Base-by-base conservation (phyloP, 2,797 vertebrate genomes). In the Helicolenus hilgendorfi region DNA sequence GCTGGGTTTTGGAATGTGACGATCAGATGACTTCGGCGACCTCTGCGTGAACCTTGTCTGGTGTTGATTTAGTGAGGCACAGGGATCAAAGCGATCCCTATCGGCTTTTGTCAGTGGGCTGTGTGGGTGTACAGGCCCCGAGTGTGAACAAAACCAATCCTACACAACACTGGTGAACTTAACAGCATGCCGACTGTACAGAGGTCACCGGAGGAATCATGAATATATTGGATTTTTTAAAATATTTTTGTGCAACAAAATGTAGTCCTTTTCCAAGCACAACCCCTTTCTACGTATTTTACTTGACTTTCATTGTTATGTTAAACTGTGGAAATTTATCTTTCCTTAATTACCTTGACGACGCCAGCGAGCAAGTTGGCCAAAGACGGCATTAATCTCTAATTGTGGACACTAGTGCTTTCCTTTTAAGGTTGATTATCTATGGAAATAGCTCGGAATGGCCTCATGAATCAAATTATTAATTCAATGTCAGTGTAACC, bases 41-140 rank as follows among this genome's bases (percentile, higher is more conserved):
- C 97, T 97, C 94, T 91, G 88, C 49, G n/a, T 97, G 97, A 98
- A 97, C 97, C 95, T 96, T 94, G 94, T 91, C 96, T 97, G 96
- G 92, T 96, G 97, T 97, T 97, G 96, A 97, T 97, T 97, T 97
- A 97, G 96, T 90, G 94, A 96, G 94, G 88, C 93, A 77, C 79
- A 33, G 88, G 94, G 96, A 97, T 98, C 96, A 97, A 97, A 97
- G 97, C n/a, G 41, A 82, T 81, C 86, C 82, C 92, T 85, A 84
- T 88, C 89, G 33, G 86, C 86, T 73, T 94, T 93, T 95, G 94
- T 92, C 95, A 90, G 93, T 89, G 89, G 91, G 89, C 91, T 88
- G 88, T 88, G 88, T 85, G 89, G 91, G 80, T 83, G 87, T 76
- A 49, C 78, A 41, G 84, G 77, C 72, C 83, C 53, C 5, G 77